A percentile compares a stretch with the other conserved stretches of the same genome.
Evolutionary conservation across 2,888 invertebrate species (phyloP).

Genomic region (Aquatica leii): DNA sequence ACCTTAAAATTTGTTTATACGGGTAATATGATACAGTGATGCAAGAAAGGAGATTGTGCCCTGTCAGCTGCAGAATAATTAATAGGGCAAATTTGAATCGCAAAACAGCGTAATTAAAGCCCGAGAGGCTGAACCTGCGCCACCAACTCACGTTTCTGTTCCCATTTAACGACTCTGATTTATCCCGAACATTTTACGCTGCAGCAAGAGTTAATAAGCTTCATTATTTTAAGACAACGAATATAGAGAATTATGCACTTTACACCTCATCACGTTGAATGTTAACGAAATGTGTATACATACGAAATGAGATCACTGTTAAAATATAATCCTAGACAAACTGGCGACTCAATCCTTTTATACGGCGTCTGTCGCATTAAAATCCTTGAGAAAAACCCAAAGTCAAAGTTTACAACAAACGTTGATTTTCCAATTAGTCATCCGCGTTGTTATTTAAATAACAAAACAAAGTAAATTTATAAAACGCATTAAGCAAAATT

Average conservation of each 20-base stretch:
- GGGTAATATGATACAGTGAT: conserved; percentile 21
- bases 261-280: not conserved
- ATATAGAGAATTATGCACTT: not conserved
- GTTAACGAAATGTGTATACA: too few species aligned
- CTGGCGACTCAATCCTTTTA: conserved; percentile 9
- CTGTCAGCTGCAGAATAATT: conserved; percentile 36
- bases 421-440: too few species aligned
- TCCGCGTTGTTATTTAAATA: too few species aligned
- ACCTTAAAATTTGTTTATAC: conserved; percentile 16
- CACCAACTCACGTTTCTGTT: conserved; percentile 31
- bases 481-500: too few species aligned
- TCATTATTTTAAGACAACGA: conserved; percentile 22
- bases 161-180: conserved; percentile 33
- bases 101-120: conserved; percentile 36
- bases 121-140: conserved; percentile 29
- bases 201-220: conserved; percentile 28
- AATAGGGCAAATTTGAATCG: conserved; percentile 34
- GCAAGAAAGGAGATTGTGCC: conserved; percentile 21
- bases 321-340: not conserved
- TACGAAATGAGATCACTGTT: too few species aligned
- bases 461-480: too few species aligned
- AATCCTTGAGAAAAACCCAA: conserved; percentile 2
- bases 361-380: not conserved
- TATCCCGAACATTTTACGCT: conserved; percentile 29
- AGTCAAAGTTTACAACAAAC: not conserved